phyloP scores from a whole-genome alignment of 2,888 invertebrate genomes.

The Sialis lutaria region DNA sequence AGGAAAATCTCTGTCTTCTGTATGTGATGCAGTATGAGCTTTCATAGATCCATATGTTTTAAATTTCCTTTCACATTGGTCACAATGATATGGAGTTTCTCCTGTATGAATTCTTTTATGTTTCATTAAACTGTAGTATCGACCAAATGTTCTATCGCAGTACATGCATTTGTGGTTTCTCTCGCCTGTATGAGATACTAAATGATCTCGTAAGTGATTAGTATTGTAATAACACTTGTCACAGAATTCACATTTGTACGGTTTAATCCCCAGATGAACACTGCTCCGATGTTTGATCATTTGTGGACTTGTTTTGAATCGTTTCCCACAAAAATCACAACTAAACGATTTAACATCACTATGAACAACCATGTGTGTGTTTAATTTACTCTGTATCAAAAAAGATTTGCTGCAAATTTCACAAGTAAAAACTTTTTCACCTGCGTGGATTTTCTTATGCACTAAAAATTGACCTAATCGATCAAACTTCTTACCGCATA shows the following conservation, averaged over 20 bases:
- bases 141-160: neutral
- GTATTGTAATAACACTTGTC: neutral
- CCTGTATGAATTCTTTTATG: neutral
- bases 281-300: neutral
- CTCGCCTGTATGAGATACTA: neutral
- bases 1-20: neutral
- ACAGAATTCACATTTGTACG: neutral
- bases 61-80: neutral
- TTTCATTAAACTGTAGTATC: neutral
- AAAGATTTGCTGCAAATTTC: neutral
- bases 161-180: neutral
- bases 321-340: slow-evolving; percentile 4
- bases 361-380: slow-evolving; percentile 2
- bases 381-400: neutral
- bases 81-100: neutral
- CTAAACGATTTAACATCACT: slow-evolving; percentile 1
- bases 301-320: neutral
- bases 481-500: neutral
- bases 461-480: neutral
- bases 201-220: neutral
- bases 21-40: neutral
- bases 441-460: neutral
- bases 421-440: neutral
- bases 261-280: neutral
- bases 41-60: neutral